Base-by-base conservation (phyloP, 2,797 vertebrate genomes). In the Anabas testudineus region DNA sequence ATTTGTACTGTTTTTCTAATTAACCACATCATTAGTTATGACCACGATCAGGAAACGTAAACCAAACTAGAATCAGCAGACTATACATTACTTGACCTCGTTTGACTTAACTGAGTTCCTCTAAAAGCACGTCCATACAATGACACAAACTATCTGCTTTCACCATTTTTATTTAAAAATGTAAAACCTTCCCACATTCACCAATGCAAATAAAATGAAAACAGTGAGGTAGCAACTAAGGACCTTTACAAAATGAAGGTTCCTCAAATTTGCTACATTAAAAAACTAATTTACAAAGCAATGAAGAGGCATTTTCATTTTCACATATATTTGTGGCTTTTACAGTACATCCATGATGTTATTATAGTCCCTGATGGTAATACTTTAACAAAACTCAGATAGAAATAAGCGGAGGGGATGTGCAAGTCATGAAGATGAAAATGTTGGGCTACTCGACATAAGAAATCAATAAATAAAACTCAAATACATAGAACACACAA, bases 341-440 rank as follows among this genome's bases (percentile, higher is more conserved):
- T 70, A 79, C 79, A 86, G 65, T 66, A 75, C 68, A 68, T 62
- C 84, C 74, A 80, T 76, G 70, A 86, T 74, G 71, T 58, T 21
- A 60, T 59, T 21, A 34, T 63, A 68, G 79, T 92, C 89, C 89
- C 90, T 91, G 91, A 90, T 28, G 21, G 62, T 71, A 83, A 86
- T 85, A 81, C 85, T 85, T 84, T 81, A 89, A 87, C 65, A 84
- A 46, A 76, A 72, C 54, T 60, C 24, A 68, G 52, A 77, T 61
- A 63, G 48, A 59, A 48, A 53, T 58, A 69, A 70, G 63, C 49
- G 49, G 51, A 74, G 49, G 58, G 62, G 57, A 57, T 55, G 60
- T 37, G 56, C 56, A 74, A 28, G 68, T 70, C 19, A 51, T 66
- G 28, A 74, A 53, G 43, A 74, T 68, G 51, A 61, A 65, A 75